Conservation (phyloP, 2,888 invertebrate genomes). For the Conomelus anceps region DNA sequence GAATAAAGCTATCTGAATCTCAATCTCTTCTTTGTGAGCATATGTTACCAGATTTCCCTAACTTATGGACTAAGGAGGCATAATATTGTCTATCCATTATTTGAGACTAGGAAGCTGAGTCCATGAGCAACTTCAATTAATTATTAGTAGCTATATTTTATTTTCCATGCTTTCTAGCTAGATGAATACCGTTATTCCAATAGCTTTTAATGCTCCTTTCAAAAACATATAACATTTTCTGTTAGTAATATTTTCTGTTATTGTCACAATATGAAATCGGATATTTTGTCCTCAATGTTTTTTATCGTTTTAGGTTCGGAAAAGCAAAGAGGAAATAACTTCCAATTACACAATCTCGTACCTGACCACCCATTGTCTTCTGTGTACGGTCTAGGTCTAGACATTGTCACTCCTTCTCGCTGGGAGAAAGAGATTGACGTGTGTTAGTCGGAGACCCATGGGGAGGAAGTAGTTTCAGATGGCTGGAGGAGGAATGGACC, state of each 20-base stretch:
- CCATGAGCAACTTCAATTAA: no score
- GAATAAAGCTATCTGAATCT: no score
- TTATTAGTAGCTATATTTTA: neutral
- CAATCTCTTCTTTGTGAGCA: no score
- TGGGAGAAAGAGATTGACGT: neutral
- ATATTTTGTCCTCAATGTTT: neutral
- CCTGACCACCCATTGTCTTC: neutral
- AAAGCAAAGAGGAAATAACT: neutral
- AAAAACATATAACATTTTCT: neutral
- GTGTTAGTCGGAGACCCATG: neutral
- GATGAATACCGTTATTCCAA: neutral
- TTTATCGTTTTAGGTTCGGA: neutral
- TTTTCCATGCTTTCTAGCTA: neutral
- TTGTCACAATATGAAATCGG: neutral
- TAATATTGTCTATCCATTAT: no score
- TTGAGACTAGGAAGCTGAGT: no score
- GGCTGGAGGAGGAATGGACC: neutral
- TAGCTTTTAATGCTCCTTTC: neutral
- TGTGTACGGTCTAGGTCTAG: neutral
- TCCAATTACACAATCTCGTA: neutral
- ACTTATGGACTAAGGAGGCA: no score
- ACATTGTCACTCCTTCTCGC: neutral
- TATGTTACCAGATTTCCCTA: no score
- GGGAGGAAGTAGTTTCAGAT: neutral
- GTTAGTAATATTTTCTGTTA: neutral